Percentiles rank a stretch among this genome's conserved stretches.
Conservation (phyloP, 2,797 vertebrate species). For the Sebastolobus alascanus region DNA sequence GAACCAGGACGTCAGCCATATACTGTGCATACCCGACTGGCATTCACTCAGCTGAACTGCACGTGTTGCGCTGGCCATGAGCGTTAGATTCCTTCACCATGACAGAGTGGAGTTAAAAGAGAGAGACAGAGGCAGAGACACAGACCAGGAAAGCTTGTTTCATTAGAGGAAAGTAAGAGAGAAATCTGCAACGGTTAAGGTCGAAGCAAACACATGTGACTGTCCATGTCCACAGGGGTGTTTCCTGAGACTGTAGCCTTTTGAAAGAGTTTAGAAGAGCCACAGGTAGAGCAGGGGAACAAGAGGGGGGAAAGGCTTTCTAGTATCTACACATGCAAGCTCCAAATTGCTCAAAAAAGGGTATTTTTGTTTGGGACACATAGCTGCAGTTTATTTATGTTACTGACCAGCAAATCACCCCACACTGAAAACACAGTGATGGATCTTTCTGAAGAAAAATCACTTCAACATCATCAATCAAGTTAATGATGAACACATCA, state of each 20-base stretch:
- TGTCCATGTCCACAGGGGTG: constrained; percentile 15
- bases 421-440: neutral
- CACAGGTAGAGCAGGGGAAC: neutral
- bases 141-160: constrained; percentile 28
- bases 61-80: constrained; percentile 71
- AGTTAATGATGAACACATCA: constrained; percentile 11
- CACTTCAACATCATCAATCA: constrained; percentile 9
- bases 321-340: neutral
- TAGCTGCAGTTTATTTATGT: neutral
- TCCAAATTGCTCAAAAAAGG: neutral
- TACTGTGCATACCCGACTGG: constrained; percentile 35
- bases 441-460: neutral
- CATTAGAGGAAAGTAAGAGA: constrained; percentile 21
- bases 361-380: constrained; percentile 12
- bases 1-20: constrained; percentile 28
- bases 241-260: constrained; percentile 10
- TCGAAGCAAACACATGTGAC: constrained; percentile 36
- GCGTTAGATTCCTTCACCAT: constrained; percentile 76
- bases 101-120: constrained; percentile 64
- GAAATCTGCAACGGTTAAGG: constrained; percentile 22
- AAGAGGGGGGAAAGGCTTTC: neutral
- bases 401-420: neutral
- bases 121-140: constrained; percentile 34
- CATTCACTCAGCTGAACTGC: constrained; percentile 73
- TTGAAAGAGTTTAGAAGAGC: constrained; percentile 16